Evolutionary conservation across 2,797 vertebrate genomes (phyloP), one percentile per base, ranked within the genome.

Genomic region (Philypnodon macrostomus): DNA sequence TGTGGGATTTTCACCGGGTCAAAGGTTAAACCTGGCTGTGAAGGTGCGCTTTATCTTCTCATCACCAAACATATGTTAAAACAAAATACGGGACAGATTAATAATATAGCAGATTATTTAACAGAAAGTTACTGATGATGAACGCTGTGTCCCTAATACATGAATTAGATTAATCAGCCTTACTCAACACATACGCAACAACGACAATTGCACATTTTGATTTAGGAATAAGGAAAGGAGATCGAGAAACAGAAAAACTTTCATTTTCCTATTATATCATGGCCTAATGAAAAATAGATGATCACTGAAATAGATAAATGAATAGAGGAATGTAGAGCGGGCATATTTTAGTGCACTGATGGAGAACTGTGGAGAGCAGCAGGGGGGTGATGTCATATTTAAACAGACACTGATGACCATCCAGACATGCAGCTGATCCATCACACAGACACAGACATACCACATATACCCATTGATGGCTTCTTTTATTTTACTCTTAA

Each of bases 161-260:
- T n/a, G n/a, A n/a, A n/a, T n/a, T n/a, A n/a, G 64, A 85, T 85
- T 75, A 85, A 87, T 84, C 77, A 86, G 65, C 80, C 73, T 58
- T 49, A 48, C 72, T 51, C 37, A 63, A 48, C 62, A 64, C 32
- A 1, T 6, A 59, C 33, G 66, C 23, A 4, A 62, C 39, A 4
- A 60, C 47, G 49, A 67, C 66, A 45, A 66, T 74, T 64, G 10
- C 63, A 67, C 54, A 79, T 77, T 77, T 71, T 81, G 69, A 71
- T 85, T 74, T 67, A 59, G 54, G 61, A 29, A 45, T 32, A 15
- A 37, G 30, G 35, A 55, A 60, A 42, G 37, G 32, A 72, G 64
- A 50, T 34, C 45, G 62, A 70, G 35, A 63, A 59, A 67, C 47
- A 19, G 63, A 70, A 60, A 71, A 65, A 62, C 68, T 63, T 27